phyloP scores from a whole-genome alignment of 2,888 invertebrate genomes.

The Polydrusus pterygomalis region DNA sequence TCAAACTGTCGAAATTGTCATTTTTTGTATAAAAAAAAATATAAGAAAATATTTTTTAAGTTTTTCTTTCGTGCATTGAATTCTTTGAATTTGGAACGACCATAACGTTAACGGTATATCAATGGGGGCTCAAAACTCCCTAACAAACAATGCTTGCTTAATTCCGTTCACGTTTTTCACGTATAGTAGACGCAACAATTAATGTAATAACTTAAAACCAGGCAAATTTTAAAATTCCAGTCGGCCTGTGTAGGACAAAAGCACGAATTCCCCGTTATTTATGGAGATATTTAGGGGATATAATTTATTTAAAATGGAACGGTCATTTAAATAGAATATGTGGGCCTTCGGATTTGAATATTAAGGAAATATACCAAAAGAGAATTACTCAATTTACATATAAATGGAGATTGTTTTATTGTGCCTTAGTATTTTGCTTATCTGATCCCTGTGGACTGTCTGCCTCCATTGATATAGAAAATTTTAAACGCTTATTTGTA shows the following conservation, averaged over 20 bases:
- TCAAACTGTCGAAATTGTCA: too few species aligned
- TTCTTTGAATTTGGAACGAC: neutral
- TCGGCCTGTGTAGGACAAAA: constrained; percentile 21
- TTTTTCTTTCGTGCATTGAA: too few species aligned
- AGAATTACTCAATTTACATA: constrained; percentile 44
- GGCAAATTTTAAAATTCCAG: constrained; percentile 25
- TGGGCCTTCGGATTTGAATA: constrained; percentile 40
- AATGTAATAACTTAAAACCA: constrained; percentile 26
- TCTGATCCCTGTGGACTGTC: constrained; percentile 10
- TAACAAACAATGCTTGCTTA: neutral
- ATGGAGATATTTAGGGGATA: constrained; percentile 26
- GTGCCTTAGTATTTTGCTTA: constrained; percentile 31
- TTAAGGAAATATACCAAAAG: constrained; percentile 42
- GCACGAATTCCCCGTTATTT: constrained; percentile 26
- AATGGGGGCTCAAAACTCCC: neutral
- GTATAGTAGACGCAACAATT: constrained; percentile 28
- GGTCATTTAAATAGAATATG: constrained; percentile 44
- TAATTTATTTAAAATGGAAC: constrained; percentile 38
- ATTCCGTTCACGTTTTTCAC: constrained; percentile 20
- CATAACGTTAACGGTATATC: neutral
- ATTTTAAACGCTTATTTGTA: constrained; percentile 31
- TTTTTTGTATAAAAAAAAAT: too few species aligned
- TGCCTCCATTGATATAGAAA: constrained; percentile 29
- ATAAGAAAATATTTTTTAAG: too few species aligned
- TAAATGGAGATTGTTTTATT: constrained; percentile 51